Evolutionary conservation across 2,888 invertebrate genomes (phyloP), one percentile per base, ranked within the genome.

Genomic region (Eupithecia insigniata): DNA sequence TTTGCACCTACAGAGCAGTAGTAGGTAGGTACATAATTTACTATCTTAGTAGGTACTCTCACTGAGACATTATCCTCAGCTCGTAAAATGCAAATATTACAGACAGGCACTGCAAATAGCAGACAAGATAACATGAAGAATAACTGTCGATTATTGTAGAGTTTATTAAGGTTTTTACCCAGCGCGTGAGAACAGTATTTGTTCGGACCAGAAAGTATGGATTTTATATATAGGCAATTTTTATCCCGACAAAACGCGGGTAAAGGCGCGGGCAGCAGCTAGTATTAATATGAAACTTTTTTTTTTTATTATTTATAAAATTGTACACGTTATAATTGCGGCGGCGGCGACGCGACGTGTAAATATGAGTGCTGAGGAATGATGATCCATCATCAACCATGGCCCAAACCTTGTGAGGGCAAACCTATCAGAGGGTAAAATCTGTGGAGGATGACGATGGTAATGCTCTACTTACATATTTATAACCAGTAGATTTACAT

Each of bases 21-120:
- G 5, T 18, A 5, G 8, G 16, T 39, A 46, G 18, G n/a, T n/a
- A 46, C 46, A n/a, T 46, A 46, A 1, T 46, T 46, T 46, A 46
- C 51, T 10, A 22, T 22, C 51, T 51, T 51, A 51, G 22, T 51
- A 51, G 22, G 3, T 51, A 51, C 22, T 12, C 51, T 51, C 51
- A 51, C 51, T 51, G 51, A 22, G 51, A 51, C 51, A 22, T 51
- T 51, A 51, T 51, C 51, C 22, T 51, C 51, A 70, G 75, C 75
- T 69, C 79, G 72, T 79, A 79, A 77, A 79, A 69, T 74, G 79
- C 77, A 76, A 82, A 83, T 78, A 79, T 79, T 78, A 80, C 76
- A 72, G 71, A 73, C 73, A 78, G 58, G 55, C 36, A 61, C 64
- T 66, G 46, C 34, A 58, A 43, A 69, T 68, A 68, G 51, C 66